Base-by-base conservation (phyloP, 1,140 invertebrate species). In the Calephelis nemesis region DNA sequence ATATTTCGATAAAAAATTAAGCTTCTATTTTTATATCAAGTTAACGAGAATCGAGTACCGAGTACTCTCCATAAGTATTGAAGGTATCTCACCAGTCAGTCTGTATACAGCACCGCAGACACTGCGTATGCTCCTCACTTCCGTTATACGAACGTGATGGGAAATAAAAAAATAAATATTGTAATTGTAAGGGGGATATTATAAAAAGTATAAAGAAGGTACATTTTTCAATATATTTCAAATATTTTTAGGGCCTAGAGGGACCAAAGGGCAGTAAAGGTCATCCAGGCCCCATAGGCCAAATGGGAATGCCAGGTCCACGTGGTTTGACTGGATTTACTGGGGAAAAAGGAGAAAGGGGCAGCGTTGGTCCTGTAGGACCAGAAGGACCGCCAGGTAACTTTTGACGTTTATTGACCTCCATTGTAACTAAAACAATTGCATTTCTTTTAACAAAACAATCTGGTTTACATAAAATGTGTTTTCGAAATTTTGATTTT, bases 311-410 rank as follows among this genome's bases (percentile, higher is more conserved):
- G 47, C 96, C 96, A 45, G 96, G 96, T 60, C 83, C 93, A 49
- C 85, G 95, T 79, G 96, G 96, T 48, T 78, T 88, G 62, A 88
- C 93, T 42, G 96, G 96, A 40, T 75, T 92, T 5, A 72, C 93
- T 63, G 96, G 96, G 50, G 93, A 94, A 64, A 97, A 96, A 87
- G 96, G 96, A 68, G 95, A 96, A 79, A 90, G 95, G 70, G 96
- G 96, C 42, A 85, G 91, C 10, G 52, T 76, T 48, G 95, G 95
- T 15, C 91, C 93, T 2, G 65, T 91, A 48, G 95, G 95, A 5
- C 93, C 93, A 19, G 95, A 95, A 87, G 95, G 95, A 74, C 93
- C 94, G 50, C 77, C 93, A 77, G 95, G 95, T 93, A 88, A 70
- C 13, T 40, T 63, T 47, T 45, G 5, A 62, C 30, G 0, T 19